Percentiles rank a stretch among this genome's conserved stretches.
Evolutionary conservation across 2,888 invertebrate genomes (phyloP).

Genomic region (Brachyptera putata): DNA sequence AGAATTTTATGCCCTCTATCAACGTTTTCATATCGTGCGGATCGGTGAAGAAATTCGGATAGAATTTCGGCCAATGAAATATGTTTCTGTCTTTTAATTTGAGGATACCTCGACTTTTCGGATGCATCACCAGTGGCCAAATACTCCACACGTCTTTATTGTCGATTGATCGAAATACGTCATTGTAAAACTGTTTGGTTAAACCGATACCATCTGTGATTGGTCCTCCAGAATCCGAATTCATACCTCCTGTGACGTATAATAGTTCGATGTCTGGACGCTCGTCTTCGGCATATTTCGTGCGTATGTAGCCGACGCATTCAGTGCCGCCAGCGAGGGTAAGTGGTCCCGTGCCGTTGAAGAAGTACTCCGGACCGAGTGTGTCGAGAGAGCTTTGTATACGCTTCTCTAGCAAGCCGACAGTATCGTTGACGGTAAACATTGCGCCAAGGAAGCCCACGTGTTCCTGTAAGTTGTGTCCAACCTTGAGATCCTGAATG

Average conservation of each 20-base stretch:
- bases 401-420: slow-evolving; percentile 38
- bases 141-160: slow-evolving; percentile 60
- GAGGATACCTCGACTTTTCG: slow-evolving; percentile 51
- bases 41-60: slow-evolving; percentile 55
- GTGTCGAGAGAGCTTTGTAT: slow-evolving; percentile 44
- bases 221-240: slow-evolving; percentile 68
- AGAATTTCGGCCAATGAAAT: slow-evolving; percentile 54
- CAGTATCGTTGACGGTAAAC: slow-evolving; percentile 40
- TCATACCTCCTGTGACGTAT: slow-evolving; percentile 69
- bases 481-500: slow-evolving; percentile 35
- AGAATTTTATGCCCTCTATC: slow-evolving; percentile 63
- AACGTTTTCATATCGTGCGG: slow-evolving; percentile 61
- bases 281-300: slow-evolving; percentile 47
- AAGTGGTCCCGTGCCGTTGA: slow-evolving; percentile 42
- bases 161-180: slow-evolving; percentile 52
- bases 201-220: slow-evolving; percentile 56
- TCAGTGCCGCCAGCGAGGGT: slow-evolving; percentile 48
- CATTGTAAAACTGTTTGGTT: slow-evolving; percentile 55
- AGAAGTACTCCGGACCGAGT: slow-evolving; percentile 42
- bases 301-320: slow-evolving; percentile 45
- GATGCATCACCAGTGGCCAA: slow-evolving; percentile 65
- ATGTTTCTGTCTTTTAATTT: slow-evolving; percentile 52
- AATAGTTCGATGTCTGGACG: slow-evolving; percentile 81
- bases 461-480: slow-evolving; percentile 48
- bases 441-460: slow-evolving; percentile 43